Conservation (phyloP, 2,888 invertebrate genomes). For the Agonopterix subpropinquella region DNA sequence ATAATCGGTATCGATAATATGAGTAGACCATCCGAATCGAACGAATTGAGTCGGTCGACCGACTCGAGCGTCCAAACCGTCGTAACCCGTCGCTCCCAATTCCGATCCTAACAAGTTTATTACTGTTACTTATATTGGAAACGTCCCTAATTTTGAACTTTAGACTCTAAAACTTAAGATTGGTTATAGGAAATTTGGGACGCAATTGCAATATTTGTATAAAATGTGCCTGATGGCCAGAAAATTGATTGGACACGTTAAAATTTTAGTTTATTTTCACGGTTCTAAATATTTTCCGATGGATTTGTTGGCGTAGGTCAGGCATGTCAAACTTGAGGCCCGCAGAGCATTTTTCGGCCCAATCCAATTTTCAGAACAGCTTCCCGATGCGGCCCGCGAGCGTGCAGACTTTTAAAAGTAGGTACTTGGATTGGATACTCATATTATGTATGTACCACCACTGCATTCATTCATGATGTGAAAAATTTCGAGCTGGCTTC, state of each 20-base stretch:
- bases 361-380: too few relatives aligned
- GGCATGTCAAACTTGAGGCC: too few relatives aligned
- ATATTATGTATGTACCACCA: too few relatives aligned
- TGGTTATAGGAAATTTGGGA: neutral
- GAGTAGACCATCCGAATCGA: slow-evolving; percentile 12
- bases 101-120: neutral
- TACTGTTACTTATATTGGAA: too few relatives aligned
- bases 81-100: slow-evolving; percentile 10
- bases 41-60: slow-evolving; percentile 1
- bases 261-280: slow-evolving; percentile 31
- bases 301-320: slow-evolving; percentile 22
- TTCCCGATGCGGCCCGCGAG: too few relatives aligned
- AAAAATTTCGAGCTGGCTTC: too few relatives aligned
- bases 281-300: slow-evolving; percentile 13
- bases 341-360: too few relatives aligned
- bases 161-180: neutral
- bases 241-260: slow-evolving; percentile 48
- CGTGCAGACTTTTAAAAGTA: too few relatives aligned
- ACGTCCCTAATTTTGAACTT: neutral
- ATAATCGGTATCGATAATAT: slow-evolving; percentile 10
- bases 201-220: too few relatives aligned
- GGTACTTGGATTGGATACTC: too few relatives aligned
- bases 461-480: too few relatives aligned
- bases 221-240: slow-evolving; percentile 31
- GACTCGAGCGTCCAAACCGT: neutral